Base-by-base conservation (phyloP, 2,113 vertebrate genomes). In the Corapipo altera region DNA sequence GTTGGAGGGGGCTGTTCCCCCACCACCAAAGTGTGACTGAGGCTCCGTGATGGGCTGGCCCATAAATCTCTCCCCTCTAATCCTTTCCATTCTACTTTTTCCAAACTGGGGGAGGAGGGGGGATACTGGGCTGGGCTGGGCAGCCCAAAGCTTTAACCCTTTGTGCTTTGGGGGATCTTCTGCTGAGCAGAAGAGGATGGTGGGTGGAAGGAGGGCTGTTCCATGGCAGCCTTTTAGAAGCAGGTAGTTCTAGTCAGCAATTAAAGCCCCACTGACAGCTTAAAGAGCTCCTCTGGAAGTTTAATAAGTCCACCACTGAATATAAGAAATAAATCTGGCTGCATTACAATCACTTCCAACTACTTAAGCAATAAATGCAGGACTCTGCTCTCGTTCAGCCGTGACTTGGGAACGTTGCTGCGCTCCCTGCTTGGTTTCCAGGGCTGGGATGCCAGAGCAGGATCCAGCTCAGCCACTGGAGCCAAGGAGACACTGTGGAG, bases 31-130 rank as follows among this genome's bases (percentile, higher is more conserved):
- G 92, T 69, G 59, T 6, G 6, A 69, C 10, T 24, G 89, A 91
- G 73, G 73, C 85, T 92, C 91, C 0, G 14, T 93, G 91, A 94
- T 92, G 85, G 93, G 93, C 85, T 84, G 33, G 4, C 22, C 88
- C 87, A 94, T 96, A 97, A 97, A 97, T 96, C 94, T 93, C 77
- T 72, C 69, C 33, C 20, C 69, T 72, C 46, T 91, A 93, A 97
- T 93, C 89, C 96, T 92, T 90, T 74, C 86, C 91, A 76, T 88
- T 90, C 95, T 93, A 15, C 76, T 55, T 10, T 82, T 75, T 91
- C 58, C 73, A 85, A 65, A 55, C 74, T 70, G 67, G 43, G 59
- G 81, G 64, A 49, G 88, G 85, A 51, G 71, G 64, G 64, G 48
- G 59, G 33, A 88, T 35, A 7, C 35, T 44, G 81, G 67, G 33